Evolutionary conservation across 2,888 invertebrate species (phyloP).

Genomic region (Artemia sp.): DNA sequence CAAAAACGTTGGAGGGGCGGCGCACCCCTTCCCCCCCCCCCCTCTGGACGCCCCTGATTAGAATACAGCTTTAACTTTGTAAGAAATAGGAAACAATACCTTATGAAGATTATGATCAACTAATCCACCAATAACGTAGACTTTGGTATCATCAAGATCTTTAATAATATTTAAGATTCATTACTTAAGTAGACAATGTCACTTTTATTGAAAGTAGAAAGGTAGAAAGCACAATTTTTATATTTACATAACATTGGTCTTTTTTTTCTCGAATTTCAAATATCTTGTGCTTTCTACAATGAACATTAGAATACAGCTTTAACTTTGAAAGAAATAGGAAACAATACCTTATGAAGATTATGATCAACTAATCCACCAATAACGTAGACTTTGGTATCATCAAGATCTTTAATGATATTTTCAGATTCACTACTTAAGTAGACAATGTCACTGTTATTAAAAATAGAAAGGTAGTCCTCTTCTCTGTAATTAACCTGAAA

Average conservation of each 20-base stretch:
- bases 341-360: conserved; percentile 66
- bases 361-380: conserved; percentile 97
- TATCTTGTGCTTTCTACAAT: too few relatives aligned
- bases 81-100: conserved; percentile 33
- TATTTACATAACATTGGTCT: too few relatives aligned
- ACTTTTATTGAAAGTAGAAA: conserved; percentile 52
- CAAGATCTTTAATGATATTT: conserved; percentile 52
- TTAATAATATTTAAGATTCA: conserved; percentile 74
- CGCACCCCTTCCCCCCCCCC: too few relatives aligned
- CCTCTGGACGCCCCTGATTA: too few relatives aligned
- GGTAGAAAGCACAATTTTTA: conserved; percentile 34
- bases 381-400: conserved; percentile 63
- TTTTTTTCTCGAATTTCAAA: too few relatives aligned
- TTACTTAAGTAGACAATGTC: conserved; percentile 77
- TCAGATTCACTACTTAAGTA: conserved; percentile 90
- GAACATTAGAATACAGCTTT: too few relatives aligned
- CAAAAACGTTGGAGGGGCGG: too few relatives aligned
- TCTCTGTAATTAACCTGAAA: conserved; percentile 50
- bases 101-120: conserved; percentile 95
- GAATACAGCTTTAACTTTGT: too few relatives aligned
- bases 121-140: conserved; percentile 88
- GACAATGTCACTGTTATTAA: conserved; percentile 57
- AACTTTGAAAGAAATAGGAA: too few relatives aligned
- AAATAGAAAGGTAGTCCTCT: conserved; percentile 48
- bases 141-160: conserved; percentile 51